Base-by-base conservation (phyloP, 2,888 invertebrate genomes). In the Ditula angustiorana region DNA sequence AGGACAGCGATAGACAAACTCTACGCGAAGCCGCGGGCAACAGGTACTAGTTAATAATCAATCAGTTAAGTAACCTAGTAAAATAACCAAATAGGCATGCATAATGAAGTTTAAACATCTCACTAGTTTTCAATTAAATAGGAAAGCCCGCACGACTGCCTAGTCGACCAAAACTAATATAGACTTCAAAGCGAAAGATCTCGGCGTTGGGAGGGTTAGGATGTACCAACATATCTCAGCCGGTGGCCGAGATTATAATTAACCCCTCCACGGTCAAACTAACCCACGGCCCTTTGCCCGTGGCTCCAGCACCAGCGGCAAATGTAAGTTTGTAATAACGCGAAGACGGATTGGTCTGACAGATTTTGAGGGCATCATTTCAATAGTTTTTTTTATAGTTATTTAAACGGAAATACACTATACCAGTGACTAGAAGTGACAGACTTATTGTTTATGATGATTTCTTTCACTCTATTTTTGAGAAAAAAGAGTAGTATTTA, bases 161-260 rank as follows among this genome's bases (percentile, higher is more conserved):
- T 46, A 35, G 47, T 53, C 46, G 21, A 24, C 26, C 46, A 61
- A 53, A 19, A 35, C 61, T 37, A 49, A 23, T 24, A 10, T 5
- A 19, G 21, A 47, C 55, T 61, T 61, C 61, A 55, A 61, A 61
- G 61, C 35, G 35, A 30, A 55, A 10, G 55, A 33, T 35, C 44
- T 16, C 41, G 2, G 19, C 1, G 4, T 13, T 13, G 60, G 23
- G 16, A 33, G 46, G 55, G 44, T 33, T 55, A 61, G 35, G 46
- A 35, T 30, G 30, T 23, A 7, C 61, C 35, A 61, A 61, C 26
- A 28, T 49, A 56, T n/a, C 13, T 28, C 37, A 47, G 47, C 55
- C n/a, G 37, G 26, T 37, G 13, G 28, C 21, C 37, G 13, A 49
- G 24, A 49, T 26, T 47, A 28, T 61, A 61, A 61, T 47, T 56